Evolutionary conservation across 2,888 invertebrate genomes (phyloP), one percentile per base, ranked within the genome.

Genomic region (Theodoxus fluviatilis): DNA sequence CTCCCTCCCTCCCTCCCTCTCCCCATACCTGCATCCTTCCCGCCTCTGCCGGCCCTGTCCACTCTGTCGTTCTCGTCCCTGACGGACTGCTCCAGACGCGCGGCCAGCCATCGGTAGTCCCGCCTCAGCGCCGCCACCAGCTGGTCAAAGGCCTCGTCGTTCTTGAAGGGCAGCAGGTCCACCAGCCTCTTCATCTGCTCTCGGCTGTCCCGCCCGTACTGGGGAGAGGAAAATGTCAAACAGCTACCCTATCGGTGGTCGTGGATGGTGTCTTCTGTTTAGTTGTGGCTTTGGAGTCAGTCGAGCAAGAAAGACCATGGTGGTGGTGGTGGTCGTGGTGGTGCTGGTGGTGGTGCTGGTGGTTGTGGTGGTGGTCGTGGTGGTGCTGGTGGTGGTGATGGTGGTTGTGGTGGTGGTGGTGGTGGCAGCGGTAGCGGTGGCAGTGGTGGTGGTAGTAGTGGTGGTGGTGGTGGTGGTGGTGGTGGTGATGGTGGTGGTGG

Each of bases 31-130:
- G 22, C 18, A n/a, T 6, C 40, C 18, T 38, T 68, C 59, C 3
- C n/a, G 67, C 66, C 66, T 70, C 61, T 70, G 31, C 70, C 61
- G 28, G 59, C 0, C 22, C 31, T 67, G 40, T 37, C 28, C 25
- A 67, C 15, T 12, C 66, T 33, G 2, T 6, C 22, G 55, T 71
- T 57, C 35, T 71, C 68, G n/a, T 64, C 66, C 15, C 35, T 40
- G 22, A 37, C 67, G n/a, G 69, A 69, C 47, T 69, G 71, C 38
- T 67, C 47, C 15, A 79, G 74, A 49, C 71, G 63, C 0, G 73
- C 67, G 6, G 75, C 74, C 38, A 79, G 72, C 77, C 77, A 78
- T 22, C 69, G 69, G 55, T 79, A 76, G 31, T 71, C 68, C 28
- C 73, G 74, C 15, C 75, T 73, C 0, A 79, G 74, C 6, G 75